Evolutionary conservation across 1,140 invertebrate genomes (phyloP).

Genomic region (Solen grandis): DNA sequence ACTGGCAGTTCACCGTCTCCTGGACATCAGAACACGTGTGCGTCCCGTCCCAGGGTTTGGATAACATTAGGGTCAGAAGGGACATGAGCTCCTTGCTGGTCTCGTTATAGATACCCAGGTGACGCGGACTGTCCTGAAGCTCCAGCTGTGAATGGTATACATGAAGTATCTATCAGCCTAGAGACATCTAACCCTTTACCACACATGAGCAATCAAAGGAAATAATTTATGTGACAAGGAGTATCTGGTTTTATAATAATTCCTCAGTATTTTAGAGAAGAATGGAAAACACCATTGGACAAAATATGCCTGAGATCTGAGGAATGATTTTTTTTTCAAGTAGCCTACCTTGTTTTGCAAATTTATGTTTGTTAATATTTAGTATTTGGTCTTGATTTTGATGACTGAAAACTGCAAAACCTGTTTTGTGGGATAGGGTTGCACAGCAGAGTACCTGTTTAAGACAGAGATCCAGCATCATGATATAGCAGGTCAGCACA

Average conservation of each 20-base stretch:
- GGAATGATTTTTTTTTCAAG: too few species aligned
- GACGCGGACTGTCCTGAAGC: slow-evolving; percentile 93
- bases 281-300: too few species aligned
- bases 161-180: not conserved
- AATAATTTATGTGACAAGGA: not conserved
- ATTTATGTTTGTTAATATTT: too few species aligned
- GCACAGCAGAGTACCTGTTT: slow-evolving; percentile 96
- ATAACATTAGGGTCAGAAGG: slow-evolving; percentile 91
- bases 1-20: slow-evolving; percentile 88
- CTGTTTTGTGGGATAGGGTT: too few species aligned
- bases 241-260: too few species aligned
- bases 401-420: too few species aligned
- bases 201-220: slow-evolving; percentile 56
- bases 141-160: slow-evolving; percentile 87
- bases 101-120: slow-evolving; percentile 89
- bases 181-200: too few species aligned
- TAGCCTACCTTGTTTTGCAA: too few species aligned
- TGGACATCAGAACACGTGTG: slow-evolving; percentile 86
- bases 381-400: too few species aligned
- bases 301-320: too few species aligned
- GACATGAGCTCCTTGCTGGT: slow-evolving; percentile 89
- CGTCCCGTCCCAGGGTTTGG: slow-evolving; percentile 87
- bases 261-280: too few species aligned
- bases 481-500: slow-evolving; percentile 92
- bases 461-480: slow-evolving; percentile 97